Evolutionary conservation across 2,113 vertebrate species (phyloP).

Genomic region (Toxotes jaculatrix): DNA sequence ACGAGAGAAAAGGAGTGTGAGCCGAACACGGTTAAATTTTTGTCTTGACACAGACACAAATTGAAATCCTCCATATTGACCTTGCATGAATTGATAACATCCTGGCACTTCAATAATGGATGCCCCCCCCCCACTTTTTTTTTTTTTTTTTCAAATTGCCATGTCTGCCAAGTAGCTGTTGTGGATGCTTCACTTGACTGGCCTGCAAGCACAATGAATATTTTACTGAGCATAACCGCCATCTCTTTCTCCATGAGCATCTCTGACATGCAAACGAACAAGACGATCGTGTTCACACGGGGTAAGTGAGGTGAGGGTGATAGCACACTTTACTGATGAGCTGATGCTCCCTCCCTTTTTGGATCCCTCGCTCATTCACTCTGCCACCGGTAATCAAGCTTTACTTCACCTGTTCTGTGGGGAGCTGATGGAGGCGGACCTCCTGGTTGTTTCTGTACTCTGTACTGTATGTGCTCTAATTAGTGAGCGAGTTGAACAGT

Average conservation of each 20-base stretch:
- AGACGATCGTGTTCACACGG: slow-evolving; percentile 48
- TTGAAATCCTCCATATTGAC: slow-evolving; percentile 75
- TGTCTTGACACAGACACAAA: slow-evolving; percentile 63
- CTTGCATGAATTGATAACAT: slow-evolving; percentile 79
- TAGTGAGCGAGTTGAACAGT: not conserved
- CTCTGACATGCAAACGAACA: slow-evolving; percentile 79
- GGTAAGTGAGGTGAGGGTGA: slow-evolving; percentile 62
- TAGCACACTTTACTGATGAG: slow-evolving; percentile 31
- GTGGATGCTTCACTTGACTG: slow-evolving; percentile 74
- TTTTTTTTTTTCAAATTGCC: slow-evolving; percentile 48
- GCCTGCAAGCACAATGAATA: slow-evolving; percentile 80
- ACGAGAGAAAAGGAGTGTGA: not conserved
- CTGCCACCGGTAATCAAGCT: slow-evolving; percentile 8
- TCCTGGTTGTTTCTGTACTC: not conserved
- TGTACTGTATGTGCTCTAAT: not conserved
- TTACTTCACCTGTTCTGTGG: not conserved
- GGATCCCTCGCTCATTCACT: slow-evolving; percentile 24
- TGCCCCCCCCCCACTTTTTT: slow-evolving; percentile 9
- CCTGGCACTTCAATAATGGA: slow-evolving; percentile 77
- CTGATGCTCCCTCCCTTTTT: slow-evolving; percentile 14
- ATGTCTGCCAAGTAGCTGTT: slow-evolving; percentile 66
- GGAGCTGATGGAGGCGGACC: not conserved
- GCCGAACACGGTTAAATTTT: slow-evolving; percentile 58
- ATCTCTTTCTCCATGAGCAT: slow-evolving; percentile 74
- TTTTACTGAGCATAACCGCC: slow-evolving; percentile 77